phyloP scores from a whole-genome alignment of 92 coral and sea anemone species.

The Micromussa lordhowensis region DNA sequence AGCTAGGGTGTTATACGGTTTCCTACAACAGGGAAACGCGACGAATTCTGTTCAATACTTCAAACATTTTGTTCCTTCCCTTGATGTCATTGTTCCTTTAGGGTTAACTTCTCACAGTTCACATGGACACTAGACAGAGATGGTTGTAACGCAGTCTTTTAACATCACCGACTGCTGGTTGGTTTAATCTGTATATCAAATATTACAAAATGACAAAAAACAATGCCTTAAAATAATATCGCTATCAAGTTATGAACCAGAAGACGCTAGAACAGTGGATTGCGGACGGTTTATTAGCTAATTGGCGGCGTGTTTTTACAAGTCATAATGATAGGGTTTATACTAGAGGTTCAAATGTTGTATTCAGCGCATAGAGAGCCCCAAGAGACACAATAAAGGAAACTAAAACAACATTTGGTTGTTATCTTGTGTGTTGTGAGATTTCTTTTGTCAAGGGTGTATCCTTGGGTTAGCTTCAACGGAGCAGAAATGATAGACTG shows the following conservation, averaged over 20 bases:
- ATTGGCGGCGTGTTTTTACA: background rate
- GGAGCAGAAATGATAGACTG: background rate
- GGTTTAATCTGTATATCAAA: constrained; percentile 36
- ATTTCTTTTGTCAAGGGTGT: background rate
- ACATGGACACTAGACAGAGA: background rate
- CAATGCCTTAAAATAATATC: background rate
- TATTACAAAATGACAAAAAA: constrained; percentile 2
- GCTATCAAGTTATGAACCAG: background rate
- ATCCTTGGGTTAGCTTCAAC: background rate
- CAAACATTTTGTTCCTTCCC: background rate
- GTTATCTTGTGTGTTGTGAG: background rate
- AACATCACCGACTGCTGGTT: background rate
- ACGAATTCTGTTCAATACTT: background rate
- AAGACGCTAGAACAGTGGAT: background rate
- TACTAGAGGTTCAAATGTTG: background rate
- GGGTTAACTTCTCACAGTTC: background rate
- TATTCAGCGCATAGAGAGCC: background rate
- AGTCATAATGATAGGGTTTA: background rate
- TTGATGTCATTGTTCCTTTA: background rate
- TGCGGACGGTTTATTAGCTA: background rate
- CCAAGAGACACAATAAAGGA: background rate
- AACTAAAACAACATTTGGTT: background rate
- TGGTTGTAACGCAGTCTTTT: constrained; percentile 15
- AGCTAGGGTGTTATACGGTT: background rate
- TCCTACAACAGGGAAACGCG: background rate